Conservation (phyloP, 2,888 invertebrate species). For the Tiphia femorata region DNA sequence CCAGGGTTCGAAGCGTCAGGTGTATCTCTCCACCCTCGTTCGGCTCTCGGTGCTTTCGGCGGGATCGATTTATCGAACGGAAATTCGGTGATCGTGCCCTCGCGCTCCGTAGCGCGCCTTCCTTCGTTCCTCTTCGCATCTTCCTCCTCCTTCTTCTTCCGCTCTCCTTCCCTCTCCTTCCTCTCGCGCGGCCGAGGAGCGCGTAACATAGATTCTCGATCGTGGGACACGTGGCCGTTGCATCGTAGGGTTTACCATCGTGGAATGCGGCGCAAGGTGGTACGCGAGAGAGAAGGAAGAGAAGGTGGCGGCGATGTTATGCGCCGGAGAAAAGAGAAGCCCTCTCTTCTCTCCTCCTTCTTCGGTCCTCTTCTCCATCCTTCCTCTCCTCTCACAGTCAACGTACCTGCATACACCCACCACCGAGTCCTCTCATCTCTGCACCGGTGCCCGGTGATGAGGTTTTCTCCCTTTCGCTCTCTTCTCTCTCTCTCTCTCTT, state of each 20-base stretch:
- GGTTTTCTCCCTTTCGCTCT: conserved; percentile 8
- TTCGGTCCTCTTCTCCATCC: neutral
- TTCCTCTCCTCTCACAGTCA: neutral
- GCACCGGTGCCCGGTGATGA: conserved; percentile 20
- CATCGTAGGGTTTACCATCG: conserved; percentile 35
- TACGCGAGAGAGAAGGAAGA: conserved; percentile 38
- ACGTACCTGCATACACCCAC: conserved; percentile 27
- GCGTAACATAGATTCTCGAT: conserved; percentile 20
- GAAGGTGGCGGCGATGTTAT: conserved; percentile 26
- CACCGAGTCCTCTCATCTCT: conserved; percentile 25
- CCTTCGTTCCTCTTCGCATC: no score
- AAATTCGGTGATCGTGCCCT: no score
- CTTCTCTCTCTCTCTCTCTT: neutral
- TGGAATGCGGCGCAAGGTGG: conserved; percentile 49
- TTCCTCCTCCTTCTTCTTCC: no score
- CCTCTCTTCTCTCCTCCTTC: neutral
- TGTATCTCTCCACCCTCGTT: no score
- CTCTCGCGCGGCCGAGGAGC: neutral
- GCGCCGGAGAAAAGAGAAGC: conserved; percentile 34
- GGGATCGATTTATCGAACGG: no score
- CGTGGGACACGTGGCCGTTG: conserved; percentile 28
- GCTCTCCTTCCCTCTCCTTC: neutral
- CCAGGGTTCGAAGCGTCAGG: no score
- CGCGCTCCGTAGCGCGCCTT: no score
- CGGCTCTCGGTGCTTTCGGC: no score